Conservation (phyloP, 2,888 invertebrate species). For the Ptycholaimellus sp. region DNA sequence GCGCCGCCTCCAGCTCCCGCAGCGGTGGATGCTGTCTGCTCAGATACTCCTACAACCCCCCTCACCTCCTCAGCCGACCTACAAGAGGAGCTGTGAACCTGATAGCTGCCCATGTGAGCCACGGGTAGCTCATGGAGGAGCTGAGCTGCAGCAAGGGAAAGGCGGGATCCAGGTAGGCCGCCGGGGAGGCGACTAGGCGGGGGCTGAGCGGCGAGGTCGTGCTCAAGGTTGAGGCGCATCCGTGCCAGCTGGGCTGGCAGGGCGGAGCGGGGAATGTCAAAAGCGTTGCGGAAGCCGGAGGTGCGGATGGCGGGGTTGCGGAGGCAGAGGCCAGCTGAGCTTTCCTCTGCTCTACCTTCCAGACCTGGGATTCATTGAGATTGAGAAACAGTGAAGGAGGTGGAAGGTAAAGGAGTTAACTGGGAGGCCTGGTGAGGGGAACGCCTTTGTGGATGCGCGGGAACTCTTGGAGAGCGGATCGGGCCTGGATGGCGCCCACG, state of each 20-base stretch:
- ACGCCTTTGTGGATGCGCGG: too few relatives aligned
- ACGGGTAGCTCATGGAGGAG: slow-evolving; percentile 81
- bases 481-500: too few relatives aligned
- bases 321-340: too few relatives aligned
- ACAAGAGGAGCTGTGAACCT: too few relatives aligned
- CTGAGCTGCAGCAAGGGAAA: slow-evolving; percentile 33
- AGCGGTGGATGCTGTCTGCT: slow-evolving; percentile 72
- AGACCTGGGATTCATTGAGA: too few relatives aligned
- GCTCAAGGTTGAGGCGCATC: slow-evolving; percentile 64
- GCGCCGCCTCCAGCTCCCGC: slow-evolving; percentile 74
- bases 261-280: slow-evolving; percentile 67
- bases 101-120: slow-evolving; percentile 96
- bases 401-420: too few relatives aligned
- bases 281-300: slow-evolving; percentile 61
- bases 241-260: slow-evolving; percentile 71
- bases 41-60: too few relatives aligned
- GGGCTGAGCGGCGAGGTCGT: slow-evolving; percentile 34
- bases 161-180: not conserved
- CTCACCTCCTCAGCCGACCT: too few relatives aligned
- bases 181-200: not conserved
- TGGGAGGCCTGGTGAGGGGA: too few relatives aligned
- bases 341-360: too few relatives aligned
- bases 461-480: too few relatives aligned
- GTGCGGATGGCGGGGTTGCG: slow-evolving; percentile 4
- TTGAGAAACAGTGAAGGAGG: too few relatives aligned